Base-by-base conservation (phyloP, 2,888 invertebrate species). In the Synergus itoensis region DNA sequence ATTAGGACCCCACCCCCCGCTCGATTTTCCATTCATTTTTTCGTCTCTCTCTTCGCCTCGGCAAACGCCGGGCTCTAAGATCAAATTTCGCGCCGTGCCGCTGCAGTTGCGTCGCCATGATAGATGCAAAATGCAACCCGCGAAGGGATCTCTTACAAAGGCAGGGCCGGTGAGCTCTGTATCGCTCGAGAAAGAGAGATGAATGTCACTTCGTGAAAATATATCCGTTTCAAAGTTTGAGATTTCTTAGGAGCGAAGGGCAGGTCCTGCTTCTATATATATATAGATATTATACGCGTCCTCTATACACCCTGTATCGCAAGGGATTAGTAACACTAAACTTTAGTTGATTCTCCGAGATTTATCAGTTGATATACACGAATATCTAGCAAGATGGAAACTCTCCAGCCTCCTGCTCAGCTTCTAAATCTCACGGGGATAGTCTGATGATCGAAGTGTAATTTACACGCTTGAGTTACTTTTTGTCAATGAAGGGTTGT, bases 81-180 rank as follows among this genome's bases (percentile, higher is more conserved):
- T 92, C 90, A 87, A 87, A 88, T 92, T 92, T 89, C 92, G 87
- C 82, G 88, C 89, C 90, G 84, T 81, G 77, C 79, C 83, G 81
- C 84, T 83, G 83, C 83, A 84, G 82, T 82, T 83, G 85, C 81
- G 80, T 81, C 80, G 78, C 81, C 82, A 80, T 81, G 84, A 85
- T 87, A 87, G 89, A 89, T 89, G 90, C 90, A 89, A 90, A 90
- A 88, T 91, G 91, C 91, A 90, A 86, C 87, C 75, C 41, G 80
- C 57, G 79, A 77, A 86, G 88, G 88, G 91, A 92, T 92, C 91
- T 84, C 87, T 92, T 92, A 91, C 92, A 92, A 92, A 92, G 91
- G 89, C 87, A 86, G 86, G 75, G 77, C 84, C 85, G 85, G 82
- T 84, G 84, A 80, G 83, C 81, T 79, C 79, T 77, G 79, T 81